Evolutionary conservation across 1,140 invertebrate genomes (phyloP).

Genomic region (Drosophila asahinai): DNA sequence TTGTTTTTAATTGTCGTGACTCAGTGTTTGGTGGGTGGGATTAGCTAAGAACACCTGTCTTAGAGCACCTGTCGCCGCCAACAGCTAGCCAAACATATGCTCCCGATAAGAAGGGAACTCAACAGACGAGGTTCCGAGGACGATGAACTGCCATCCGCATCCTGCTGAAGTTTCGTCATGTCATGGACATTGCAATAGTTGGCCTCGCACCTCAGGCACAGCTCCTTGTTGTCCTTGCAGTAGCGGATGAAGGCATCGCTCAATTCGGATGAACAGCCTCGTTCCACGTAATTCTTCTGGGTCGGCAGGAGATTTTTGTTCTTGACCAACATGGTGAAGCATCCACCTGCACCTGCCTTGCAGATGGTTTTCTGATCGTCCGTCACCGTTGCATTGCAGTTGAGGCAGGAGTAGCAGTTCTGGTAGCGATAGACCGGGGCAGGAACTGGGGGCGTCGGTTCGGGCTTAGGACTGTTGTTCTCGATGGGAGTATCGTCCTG

Average conservation of each 20-base stretch:
- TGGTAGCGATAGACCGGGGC: neutral
- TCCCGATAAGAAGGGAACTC: constrained; percentile 10
- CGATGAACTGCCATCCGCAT: neutral
- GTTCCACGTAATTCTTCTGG: constrained; percentile 47
- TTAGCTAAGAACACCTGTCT: neutral
- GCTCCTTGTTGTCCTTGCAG: constrained; percentile 44
- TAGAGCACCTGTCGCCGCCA: constrained; percentile 12
- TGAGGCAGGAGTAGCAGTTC: constrained; percentile 27
- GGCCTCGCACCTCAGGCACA: constrained; percentile 50
- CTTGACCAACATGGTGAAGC: constrained; percentile 11
- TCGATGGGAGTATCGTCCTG: neutral
- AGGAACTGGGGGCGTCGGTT: neutral
- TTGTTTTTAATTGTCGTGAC: constrained; percentile 13
- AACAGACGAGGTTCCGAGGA: neutral
- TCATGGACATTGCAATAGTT: constrained; percentile 54
- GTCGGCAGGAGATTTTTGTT: constrained; percentile 11
- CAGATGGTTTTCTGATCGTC: neutral
- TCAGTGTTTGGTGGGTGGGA: neutral
- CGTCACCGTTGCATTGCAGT: neutral
- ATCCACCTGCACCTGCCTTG: neutral
- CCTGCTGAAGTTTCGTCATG: neutral
- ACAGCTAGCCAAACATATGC: constrained; percentile 15
- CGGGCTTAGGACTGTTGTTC: too few relatives aligned
- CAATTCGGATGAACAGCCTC: constrained; percentile 68
- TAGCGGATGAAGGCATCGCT: constrained; percentile 20